phyloP scores from a whole-genome alignment of 1,140 invertebrate species.

The Cheumatopsyche charites region DNA sequence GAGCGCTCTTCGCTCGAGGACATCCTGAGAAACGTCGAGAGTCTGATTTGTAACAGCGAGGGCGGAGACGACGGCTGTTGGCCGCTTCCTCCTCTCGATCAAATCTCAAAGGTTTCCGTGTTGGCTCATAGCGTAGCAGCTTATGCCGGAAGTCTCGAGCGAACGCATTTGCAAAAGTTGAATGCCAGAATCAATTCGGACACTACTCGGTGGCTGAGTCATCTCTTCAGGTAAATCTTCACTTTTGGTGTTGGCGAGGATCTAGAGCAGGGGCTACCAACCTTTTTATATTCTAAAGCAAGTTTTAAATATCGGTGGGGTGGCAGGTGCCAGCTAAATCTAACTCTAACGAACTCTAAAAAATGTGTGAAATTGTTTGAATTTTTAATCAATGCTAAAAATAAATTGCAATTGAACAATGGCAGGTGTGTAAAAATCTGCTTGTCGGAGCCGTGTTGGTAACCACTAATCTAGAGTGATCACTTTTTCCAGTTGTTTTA shows the following conservation, averaged over 20 bases:
- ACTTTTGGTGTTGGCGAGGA: background rate
- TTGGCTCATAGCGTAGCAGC: slow-evolving; percentile 73
- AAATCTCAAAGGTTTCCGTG: slow-evolving; percentile 67
- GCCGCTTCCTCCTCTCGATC: slow-evolving; percentile 47
- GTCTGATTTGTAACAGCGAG: slow-evolving; percentile 43
- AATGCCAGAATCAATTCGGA: slow-evolving; percentile 71
- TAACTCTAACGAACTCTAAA: background rate
- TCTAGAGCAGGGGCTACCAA: no score
- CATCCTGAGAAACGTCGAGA: slow-evolving; percentile 53
- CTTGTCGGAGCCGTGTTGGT: no score
- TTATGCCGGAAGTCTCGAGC: slow-evolving; percentile 70
- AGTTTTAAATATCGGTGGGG: no score
- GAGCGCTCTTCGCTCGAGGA: slow-evolving; percentile 58
- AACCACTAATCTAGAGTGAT: no score
- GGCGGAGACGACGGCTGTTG: slow-evolving; percentile 40
- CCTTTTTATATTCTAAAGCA: no score
- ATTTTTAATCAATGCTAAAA: no score
- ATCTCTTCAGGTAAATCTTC: slow-evolving; percentile 70
- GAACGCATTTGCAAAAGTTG: slow-evolving; percentile 68
- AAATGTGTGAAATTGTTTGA: background rate
- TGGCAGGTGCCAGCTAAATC: no score
- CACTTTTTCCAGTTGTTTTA: no score
- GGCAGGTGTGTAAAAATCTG: no score
- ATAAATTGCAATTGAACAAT: no score
- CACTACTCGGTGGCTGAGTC: slow-evolving; percentile 74